Evolutionary conservation across 2,888 invertebrate genomes (phyloP).

Genomic region (Trachelus tabidus): DNA sequence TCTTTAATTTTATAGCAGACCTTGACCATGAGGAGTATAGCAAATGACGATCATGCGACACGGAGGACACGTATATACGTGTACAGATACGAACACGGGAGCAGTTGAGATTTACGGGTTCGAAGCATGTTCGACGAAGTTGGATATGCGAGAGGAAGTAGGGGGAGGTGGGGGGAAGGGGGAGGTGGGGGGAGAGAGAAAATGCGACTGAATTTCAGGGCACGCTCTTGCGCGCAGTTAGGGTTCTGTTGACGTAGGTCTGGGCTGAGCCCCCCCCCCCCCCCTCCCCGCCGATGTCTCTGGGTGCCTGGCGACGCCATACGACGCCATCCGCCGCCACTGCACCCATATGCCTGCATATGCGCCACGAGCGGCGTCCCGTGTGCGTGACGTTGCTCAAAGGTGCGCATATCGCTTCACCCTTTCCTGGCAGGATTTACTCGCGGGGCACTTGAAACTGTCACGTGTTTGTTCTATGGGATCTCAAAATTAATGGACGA

Average conservation of each 20-base stretch:
- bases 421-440: too few relatives aligned
- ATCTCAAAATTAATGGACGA: too few relatives aligned
- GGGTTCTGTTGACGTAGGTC: conserved; percentile 3
- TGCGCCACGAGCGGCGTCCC: conserved; percentile 28
- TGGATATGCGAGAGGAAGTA: too few relatives aligned
- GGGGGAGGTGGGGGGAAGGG: not conserved
- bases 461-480: too few relatives aligned
- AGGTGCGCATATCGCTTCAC: conserved; percentile 19
- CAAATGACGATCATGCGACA: not conserved
- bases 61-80: not conserved
- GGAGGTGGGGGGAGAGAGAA: not conserved
- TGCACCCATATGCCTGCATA: not conserved
- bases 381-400: conserved; percentile 32
- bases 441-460: too few relatives aligned
- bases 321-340: too few relatives aligned
- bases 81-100: not conserved
- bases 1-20: not conserved
- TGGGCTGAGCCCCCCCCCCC: not conserved
- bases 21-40: not conserved
- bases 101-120: too few relatives aligned
- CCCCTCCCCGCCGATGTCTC: too few relatives aligned
- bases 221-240: not conserved
- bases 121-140: too few relatives aligned
- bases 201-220: not conserved
- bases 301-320: too few relatives aligned